phyloP scores from a whole-genome alignment of 2,797 vertebrate genomes.

The Acrossocheilus wenchowensis region DNA sequence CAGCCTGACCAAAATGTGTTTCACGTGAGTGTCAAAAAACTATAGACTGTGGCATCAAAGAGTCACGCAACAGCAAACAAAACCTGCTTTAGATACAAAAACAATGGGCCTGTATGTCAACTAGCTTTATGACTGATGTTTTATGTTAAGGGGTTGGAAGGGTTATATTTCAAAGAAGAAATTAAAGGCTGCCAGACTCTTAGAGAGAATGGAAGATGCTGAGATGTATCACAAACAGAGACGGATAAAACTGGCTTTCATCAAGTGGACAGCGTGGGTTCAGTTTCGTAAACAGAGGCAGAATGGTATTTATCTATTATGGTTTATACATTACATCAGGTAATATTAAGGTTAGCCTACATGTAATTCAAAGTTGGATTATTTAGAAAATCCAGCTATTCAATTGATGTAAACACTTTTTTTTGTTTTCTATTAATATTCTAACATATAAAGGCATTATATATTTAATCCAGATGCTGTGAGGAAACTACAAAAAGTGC shows the following conservation, averaged over 20 bases:
- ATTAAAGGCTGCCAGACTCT: slow-evolving; percentile 54
- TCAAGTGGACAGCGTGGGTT: slow-evolving; percentile 69
- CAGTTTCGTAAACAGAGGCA: slow-evolving; percentile 63
- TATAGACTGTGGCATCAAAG: not conserved
- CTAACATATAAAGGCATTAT: slow-evolving; percentile 7
- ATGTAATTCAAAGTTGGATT: not conserved
- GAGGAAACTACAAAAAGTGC: slow-evolving; percentile 68
- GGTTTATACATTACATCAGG: not conserved
- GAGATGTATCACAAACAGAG: slow-evolving; percentile 59
- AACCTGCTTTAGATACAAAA: slow-evolving; percentile 2
- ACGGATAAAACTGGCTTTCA: slow-evolving; percentile 57
- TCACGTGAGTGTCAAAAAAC: slow-evolving; percentile 73
- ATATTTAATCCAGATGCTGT: slow-evolving; percentile 69
- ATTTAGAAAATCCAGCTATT: not conserved
- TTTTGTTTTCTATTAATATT: not conserved
- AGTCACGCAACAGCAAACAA: not conserved
- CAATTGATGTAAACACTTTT: not conserved
- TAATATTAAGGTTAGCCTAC: not conserved
- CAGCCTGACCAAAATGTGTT: slow-evolving; percentile 73
- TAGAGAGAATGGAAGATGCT: slow-evolving; percentile 66
- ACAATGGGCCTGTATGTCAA: slow-evolving; percentile 42
- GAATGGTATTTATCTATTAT: slow-evolving; percentile 61
- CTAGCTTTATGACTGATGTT: slow-evolving; percentile 74
- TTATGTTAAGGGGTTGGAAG: slow-evolving; percentile 74
- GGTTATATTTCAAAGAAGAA: slow-evolving; percentile 66